Evolutionary conservation across 2,888 invertebrate genomes (phyloP).

Genomic region (Alsophila aescularia): DNA sequence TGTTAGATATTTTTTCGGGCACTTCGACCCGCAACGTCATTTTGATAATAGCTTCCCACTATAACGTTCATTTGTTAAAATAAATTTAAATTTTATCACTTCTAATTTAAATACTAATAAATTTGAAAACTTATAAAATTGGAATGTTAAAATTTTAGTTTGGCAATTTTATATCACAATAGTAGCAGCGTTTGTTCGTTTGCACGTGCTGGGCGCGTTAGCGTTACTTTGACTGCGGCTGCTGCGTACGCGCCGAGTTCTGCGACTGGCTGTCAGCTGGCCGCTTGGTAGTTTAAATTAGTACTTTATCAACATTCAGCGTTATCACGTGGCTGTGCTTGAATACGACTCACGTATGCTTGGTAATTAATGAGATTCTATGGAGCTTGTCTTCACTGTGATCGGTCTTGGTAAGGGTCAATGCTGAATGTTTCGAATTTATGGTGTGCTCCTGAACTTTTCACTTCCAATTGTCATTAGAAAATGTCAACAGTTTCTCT

Average conservation of each 20-base stretch:
- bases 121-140: too few species aligned
- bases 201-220: constrained; percentile 63
- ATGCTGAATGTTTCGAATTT: constrained; percentile 19
- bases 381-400: constrained; percentile 26
- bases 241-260: constrained; percentile 58
- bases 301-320: constrained; percentile 72
- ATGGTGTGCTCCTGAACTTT: background rate
- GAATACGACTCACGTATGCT: constrained; percentile 46
- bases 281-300: constrained; percentile 71
- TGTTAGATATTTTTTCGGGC: constrained; percentile 73
- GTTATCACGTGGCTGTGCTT: constrained; percentile 69
- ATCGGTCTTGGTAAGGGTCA: constrained; percentile 19
- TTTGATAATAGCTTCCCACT: constrained; percentile 62
- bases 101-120: background rate
- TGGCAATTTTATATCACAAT: constrained; percentile 5
- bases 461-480: too few species aligned
- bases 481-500: too few species aligned
- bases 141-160: background rate
- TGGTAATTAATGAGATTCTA: constrained; percentile 44
- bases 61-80: constrained; percentile 26
- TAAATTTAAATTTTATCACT: background rate
- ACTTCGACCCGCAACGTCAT: constrained; percentile 81
- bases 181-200: constrained; percentile 40
- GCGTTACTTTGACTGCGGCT: constrained; percentile 54
- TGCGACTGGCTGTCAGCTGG: constrained; percentile 75